Conservation (phyloP, 2,888 invertebrate genomes). For the Phasia obesa region DNA sequence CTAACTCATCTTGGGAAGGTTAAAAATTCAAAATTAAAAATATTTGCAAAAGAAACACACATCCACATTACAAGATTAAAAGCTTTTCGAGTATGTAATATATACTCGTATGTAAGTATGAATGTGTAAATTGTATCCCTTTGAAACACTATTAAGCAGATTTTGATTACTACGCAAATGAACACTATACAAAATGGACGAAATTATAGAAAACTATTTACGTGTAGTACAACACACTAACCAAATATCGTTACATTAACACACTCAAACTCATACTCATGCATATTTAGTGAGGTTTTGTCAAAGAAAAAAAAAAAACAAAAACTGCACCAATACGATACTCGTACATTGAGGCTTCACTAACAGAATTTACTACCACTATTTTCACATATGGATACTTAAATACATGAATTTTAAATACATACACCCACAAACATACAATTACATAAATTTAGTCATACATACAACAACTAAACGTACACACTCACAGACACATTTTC, state of each 20-base stretch:
- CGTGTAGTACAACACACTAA: slow-evolving; percentile 3
- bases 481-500: neutral
- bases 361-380: slow-evolving; percentile 57
- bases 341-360: slow-evolving; percentile 38
- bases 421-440: slow-evolving; percentile 38
- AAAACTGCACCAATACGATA: slow-evolving; percentile 69
- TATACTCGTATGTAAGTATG: neutral
- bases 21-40: too few relatives aligned
- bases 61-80: slow-evolving; percentile 5
- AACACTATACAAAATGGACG: slow-evolving; percentile 63
- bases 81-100: neutral
- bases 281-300: slow-evolving; percentile 17
- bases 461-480: too few relatives aligned
- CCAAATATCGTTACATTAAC: slow-evolving; percentile 22
- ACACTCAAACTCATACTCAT: slow-evolving; percentile 33
- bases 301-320: too few relatives aligned
- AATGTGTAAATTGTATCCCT: slow-evolving; percentile 25
- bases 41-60: neutral
- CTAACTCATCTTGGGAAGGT: too few relatives aligned
- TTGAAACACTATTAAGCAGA: slow-evolving; percentile 62
- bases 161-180: slow-evolving; percentile 69
- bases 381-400: slow-evolving; percentile 35
- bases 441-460: slow-evolving; percentile 28
- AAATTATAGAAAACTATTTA: slow-evolving; percentile 65
- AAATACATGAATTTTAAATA: slow-evolving; percentile 57